Percentiles rank a stretch among this genome's conserved stretches.
Evolutionary conservation across 2,888 invertebrate genomes (phyloP).

Genomic region (Koerneria pararmatus): DNA sequence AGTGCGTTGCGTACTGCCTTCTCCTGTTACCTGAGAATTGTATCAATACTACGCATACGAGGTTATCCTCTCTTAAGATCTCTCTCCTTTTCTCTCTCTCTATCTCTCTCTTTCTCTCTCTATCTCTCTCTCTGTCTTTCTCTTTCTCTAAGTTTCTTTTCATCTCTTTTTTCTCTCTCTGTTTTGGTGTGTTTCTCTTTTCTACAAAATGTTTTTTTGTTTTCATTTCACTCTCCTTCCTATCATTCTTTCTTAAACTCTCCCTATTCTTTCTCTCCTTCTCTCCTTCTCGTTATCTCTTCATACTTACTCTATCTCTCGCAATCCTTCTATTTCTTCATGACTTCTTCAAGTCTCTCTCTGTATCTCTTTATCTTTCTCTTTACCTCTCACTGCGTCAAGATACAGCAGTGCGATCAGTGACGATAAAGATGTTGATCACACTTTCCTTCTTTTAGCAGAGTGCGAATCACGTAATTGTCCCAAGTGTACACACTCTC

Average conservation of each 20-base stretch:
- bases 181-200: not conserved
- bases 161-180: constrained; percentile 9
- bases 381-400: constrained; percentile 6
- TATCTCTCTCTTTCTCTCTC: not conserved
- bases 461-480: not conserved
- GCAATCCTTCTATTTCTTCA: too few relatives aligned
- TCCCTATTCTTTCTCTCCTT: not conserved
- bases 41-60: too few relatives aligned
- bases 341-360: too few relatives aligned
- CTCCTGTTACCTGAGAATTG: too few relatives aligned
- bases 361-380: not conserved
- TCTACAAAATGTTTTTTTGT: not conserved
- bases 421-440: not conserved
- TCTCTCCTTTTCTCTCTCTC: not conserved
- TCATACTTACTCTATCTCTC: constrained; percentile 4
- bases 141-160: not conserved
- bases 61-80: not conserved
- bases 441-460: constrained; percentile 3
- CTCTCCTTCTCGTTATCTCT: not conserved
- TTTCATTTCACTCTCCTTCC: constrained; percentile 3
- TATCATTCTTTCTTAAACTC: not conserved
- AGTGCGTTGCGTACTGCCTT: too few relatives aligned
- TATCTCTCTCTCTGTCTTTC: not conserved
- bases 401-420: not conserved
- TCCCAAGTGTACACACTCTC: not conserved